Evolutionary conservation across 1,140 invertebrate species (phyloP), one percentile per base, ranked within the genome.

Genomic region (Trissolcus basalis): DNA sequence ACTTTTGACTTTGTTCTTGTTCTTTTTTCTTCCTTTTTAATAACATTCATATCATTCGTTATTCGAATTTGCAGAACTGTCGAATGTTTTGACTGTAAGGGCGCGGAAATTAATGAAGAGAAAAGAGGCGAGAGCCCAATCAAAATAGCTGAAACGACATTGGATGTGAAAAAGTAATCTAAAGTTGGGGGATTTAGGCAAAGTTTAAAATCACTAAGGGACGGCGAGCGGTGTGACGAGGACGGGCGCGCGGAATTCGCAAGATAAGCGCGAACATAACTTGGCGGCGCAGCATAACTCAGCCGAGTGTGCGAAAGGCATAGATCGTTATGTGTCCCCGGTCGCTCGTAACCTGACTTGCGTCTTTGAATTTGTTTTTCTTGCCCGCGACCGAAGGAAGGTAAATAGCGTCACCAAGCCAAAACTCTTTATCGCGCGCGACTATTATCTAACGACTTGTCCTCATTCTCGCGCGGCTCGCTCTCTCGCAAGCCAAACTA

Each of bases 291-390:
- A 55, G 80, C 78, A 80, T 85, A 83, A 85, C 78, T 86, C 83
- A 83, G 78, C 56, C 73, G 73, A 80, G 67, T 68, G 81, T 61
- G 80, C 68, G 77, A 27, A 27, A 27, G 19, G 72, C 79, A 80
- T 77, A 81, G 82, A 85, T 84, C 83, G 83, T 86, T 86, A 85
- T 83, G 83, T 81, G 83, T 86, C 85, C 85, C 85, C 72, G 77
- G 84, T 84, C 78, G 85, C 84, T 85, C 85, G 85, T 86, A 85
- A 84, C 81, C 78, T 79, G 83, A 85, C 82, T 86, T 27, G 19
- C 19, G 85, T 86, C 84, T 86, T 81, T 72, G 80, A 83, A 86
- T 81, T 85, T 86, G 83, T 86, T 86, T 86, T 86, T 84, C 84
- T 82, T 78, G 74, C 82, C 82, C 84, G 81, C 82, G 10, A 83